phyloP scores from a whole-genome alignment of 1,140 invertebrate species.

The Solenopsis invicta region DNA sequence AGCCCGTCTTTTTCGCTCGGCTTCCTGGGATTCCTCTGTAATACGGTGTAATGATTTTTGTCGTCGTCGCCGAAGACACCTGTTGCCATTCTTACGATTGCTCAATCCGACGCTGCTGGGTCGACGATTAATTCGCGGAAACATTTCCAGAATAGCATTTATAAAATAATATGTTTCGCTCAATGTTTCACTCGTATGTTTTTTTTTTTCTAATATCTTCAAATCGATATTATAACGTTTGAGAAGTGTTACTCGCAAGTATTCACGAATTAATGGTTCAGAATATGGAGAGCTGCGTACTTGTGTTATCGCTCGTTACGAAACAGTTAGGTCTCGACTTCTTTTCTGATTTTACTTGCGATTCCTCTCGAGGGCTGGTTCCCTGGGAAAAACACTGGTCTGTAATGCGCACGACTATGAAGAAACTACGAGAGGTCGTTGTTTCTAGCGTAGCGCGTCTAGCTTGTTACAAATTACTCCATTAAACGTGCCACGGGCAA shows the following conservation, averaged over 20 bases:
- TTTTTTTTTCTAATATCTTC: background rate
- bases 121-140: background rate
- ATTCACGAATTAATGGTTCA: background rate
- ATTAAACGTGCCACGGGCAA: constrained; percentile 50
- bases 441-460: constrained; percentile 49
- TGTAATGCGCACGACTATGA: constrained; percentile 18
- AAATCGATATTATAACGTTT: background rate
- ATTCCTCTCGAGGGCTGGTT: constrained; percentile 16
- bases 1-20: constrained; percentile 59
- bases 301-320: constrained; percentile 5
- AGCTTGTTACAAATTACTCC: constrained; percentile 55
- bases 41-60: constrained; percentile 60
- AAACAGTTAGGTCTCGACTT: constrained; percentile 3
- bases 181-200: background rate
- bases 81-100: constrained; percentile 53
- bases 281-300: background rate
- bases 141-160: background rate
- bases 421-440: constrained; percentile 39
- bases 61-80: constrained; percentile 36
- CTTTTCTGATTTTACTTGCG: constrained; percentile 9
- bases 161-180: background rate
- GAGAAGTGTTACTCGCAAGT: background rate
- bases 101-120: constrained; percentile 25
- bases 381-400: constrained; percentile 1
- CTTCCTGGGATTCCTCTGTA: constrained; percentile 59